Percentiles rank a stretch among this genome's conserved stretches.
phyloP scores from a whole-genome alignment of 2,888 invertebrate genomes.

The Drosophila demipolita region DNA sequence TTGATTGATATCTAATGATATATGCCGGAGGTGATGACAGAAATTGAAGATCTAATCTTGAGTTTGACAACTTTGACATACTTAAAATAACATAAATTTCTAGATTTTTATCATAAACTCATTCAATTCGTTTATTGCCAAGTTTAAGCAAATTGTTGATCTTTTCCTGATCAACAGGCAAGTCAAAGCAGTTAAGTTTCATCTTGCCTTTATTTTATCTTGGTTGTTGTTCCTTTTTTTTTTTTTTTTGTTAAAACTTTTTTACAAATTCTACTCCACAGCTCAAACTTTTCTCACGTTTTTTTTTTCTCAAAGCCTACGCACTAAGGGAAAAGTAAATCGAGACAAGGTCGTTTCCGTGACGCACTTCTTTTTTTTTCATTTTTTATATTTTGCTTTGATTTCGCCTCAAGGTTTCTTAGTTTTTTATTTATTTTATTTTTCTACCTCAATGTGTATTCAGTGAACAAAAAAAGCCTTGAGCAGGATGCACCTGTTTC shows the following conservation, averaged over 20 bases:
- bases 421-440: background rate
- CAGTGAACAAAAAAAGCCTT: slow-evolving; percentile 19
- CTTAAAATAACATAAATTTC: background rate
- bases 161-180: background rate
- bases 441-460: slow-evolving; percentile 18
- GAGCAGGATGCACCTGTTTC: slow-evolving; percentile 73
- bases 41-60: background rate
- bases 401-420: slow-evolving; percentile 31
- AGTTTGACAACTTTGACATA: background rate
- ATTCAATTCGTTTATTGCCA: background rate
- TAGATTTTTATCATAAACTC: background rate
- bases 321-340: slow-evolving; percentile 13
- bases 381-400: slow-evolving; percentile 16
- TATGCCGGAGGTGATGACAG: background rate
- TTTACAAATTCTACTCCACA: slow-evolving; percentile 1
- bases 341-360: slow-evolving; percentile 38
- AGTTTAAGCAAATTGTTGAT: background rate
- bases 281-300: slow-evolving; percentile 43
- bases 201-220: background rate
- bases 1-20: background rate
- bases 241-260: slow-evolving; percentile 12
- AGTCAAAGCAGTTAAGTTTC: background rate
- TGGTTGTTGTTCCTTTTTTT: background rate
- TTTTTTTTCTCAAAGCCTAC: slow-evolving; percentile 15
- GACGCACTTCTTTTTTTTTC: slow-evolving; percentile 35